Evolutionary conservation across 64 coral and sea anemone genomes (phyloP), one percentile per base, ranked within the genome.

Genomic region (Actinia tenebrosa): DNA sequence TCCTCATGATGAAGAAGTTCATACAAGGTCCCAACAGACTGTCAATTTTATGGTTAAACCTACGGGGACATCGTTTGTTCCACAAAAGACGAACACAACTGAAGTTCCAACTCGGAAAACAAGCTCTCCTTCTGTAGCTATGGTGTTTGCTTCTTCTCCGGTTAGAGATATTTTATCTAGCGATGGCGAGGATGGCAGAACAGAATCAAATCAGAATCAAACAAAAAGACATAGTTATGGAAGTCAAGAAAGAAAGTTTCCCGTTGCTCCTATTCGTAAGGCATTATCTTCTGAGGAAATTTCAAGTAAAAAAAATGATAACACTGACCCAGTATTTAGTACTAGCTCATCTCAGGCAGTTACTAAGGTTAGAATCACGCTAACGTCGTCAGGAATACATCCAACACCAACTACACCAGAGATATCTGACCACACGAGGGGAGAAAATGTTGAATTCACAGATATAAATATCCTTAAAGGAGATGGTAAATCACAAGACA

Each of bases 91-190:
- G 10, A 16, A 11, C 27, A 27, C 69, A 3, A 75, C 11, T 30
- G 69, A 75, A 75, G 25, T 2, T 15, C 69, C 69, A 42, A 11
- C 26, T 14, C 69, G 69, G 20, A 75, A 75, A 75, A 75, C 69
- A 75, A 75, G 69, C 69, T 8, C 69, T 75, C 69, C 69, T 75
- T 75, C 69, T 75, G 69, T 42, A 15, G 69, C 45, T 50, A 37
- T 81, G 43, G 79, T 81, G 13, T 81, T 53, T 81, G 79, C 79
- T 18, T 81, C 79, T 53, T 45, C 79, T 17, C n/a, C 50, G 5
- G 79, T 53, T 3, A 81, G 46, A 18, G 44, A 81, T 53, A 53
- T 50, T 50, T 81, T 81, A 23, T 44, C 44, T n/a, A 16, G 44
- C 2, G 17, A 81, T 22, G 79, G 46, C 22, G 69, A 75, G 69